Evolutionary conservation across 2,888 invertebrate species (phyloP), one percentile per base, ranked within the genome.

Genomic region (Serripes groenlandicus): DNA sequence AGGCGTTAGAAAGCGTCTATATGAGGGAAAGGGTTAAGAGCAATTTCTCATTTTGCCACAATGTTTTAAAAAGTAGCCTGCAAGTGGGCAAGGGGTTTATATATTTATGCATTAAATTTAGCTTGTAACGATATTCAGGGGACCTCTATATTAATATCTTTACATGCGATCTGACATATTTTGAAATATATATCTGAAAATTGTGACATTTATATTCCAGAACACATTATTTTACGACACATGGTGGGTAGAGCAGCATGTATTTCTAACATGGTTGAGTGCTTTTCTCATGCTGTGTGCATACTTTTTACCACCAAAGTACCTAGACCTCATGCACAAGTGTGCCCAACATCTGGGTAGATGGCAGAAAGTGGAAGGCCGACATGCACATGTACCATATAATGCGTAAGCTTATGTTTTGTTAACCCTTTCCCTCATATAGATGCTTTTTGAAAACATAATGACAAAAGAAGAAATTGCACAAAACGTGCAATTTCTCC

Each of bases 301-400:
- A 5, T 97, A 97, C 89, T 96, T 96, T 85, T 96, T 96, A 91
- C 96, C 96, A 37, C 95, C 96, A 7, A 95, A 96, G 85, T 97
- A 98, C 93, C 97, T 98, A 92, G 99, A 99, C 95, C 96, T 97
- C 49, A 95, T 99, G 82, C 99, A 99, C 94, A 96, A 98, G 91
- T 97, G 98, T 79, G 97, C 98, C 0, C 95, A 97, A 68, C 99
- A 99, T 95, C 96, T 99, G 68, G 99, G 99, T 3, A 95, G 96
- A 78, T 98, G 98, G 97, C 96, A 96, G 42, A 95, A 96, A 91
- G 95, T 96, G 37, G 96, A 96, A 88, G 95, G 95, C 37, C 95
- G 96, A 32, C 95, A 95, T 76, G 95, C 95, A 75, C 96, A 96
- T 90, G 95, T 96, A 3, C 96, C 96, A 1, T 95, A 94, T 87